Evolutionary conservation across 2,113 vertebrate species (phyloP).

Genomic region (Rhea americana): DNA sequence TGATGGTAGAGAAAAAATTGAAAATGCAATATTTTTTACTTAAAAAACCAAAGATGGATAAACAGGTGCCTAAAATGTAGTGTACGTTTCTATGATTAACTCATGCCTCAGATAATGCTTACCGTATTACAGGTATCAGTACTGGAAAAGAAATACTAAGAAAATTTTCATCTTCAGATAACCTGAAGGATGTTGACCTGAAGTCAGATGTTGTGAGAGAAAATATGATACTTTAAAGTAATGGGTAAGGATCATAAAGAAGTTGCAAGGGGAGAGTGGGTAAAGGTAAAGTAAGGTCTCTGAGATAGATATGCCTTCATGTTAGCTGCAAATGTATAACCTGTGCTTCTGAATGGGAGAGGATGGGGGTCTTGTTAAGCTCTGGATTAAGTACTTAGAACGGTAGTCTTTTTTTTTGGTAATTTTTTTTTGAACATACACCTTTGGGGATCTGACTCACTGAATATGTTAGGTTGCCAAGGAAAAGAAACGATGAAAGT

Average conservation of each 20-base stretch:
- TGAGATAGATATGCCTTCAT: not conserved
- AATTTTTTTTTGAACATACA: not conserved
- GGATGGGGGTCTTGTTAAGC: not conserved
- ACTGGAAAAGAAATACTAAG: not conserved
- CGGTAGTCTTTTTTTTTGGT: not conserved
- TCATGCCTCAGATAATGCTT: not conserved
- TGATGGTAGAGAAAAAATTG: not conserved
- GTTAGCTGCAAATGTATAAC: not conserved
- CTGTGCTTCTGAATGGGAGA: not conserved
- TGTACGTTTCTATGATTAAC: not conserved
- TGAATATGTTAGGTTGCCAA: not conserved
- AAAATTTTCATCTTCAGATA: not conserved
- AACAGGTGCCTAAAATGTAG: not conserved
- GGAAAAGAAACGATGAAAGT: not conserved
- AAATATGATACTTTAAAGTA: not conserved
- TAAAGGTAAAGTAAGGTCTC: not conserved
- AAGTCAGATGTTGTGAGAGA: not conserved
- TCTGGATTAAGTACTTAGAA: not conserved
- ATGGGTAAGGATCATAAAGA: not conserved
- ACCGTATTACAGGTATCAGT: not conserved
- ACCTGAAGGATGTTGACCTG: not conserved
- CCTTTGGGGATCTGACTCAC: not conserved
- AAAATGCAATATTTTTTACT: not conserved
- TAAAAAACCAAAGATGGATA: not conserved
- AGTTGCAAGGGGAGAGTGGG: not conserved